A percentile compares a stretch with the other conserved stretches of the same genome.
Evolutionary conservation across 2,113 vertebrate species (phyloP).

Genomic region (Ranitomeya imitator): DNA sequence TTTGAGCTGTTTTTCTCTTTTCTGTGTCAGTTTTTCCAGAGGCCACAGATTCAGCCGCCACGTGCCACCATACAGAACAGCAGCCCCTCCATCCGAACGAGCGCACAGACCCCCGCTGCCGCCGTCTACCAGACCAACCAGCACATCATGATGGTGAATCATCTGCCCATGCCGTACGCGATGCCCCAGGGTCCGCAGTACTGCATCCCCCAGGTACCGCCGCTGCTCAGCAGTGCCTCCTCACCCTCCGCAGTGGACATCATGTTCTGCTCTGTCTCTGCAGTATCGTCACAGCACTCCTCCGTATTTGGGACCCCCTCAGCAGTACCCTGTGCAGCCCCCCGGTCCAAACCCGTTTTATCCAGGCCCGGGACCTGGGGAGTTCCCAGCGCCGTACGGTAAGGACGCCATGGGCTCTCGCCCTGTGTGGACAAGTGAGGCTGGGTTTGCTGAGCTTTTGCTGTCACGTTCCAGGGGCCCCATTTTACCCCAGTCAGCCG

Average conservation of each 20-base stretch:
- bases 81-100: constrained; percentile 87
- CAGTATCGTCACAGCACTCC: constrained; percentile 91
- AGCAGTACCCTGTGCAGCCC: constrained; percentile 93
- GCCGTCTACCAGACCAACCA: constrained; percentile 92
- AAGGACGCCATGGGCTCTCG: constrained; percentile 61
- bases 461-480: constrained; percentile 71
- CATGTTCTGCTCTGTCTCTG: constrained; percentile 3
- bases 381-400: constrained; percentile 92
- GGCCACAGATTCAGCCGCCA: constrained; percentile 91
- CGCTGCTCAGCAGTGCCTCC: neutral
- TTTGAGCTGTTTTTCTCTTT: neutral
- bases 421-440: neutral
- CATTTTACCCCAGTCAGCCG: constrained; percentile 90
- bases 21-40: constrained; percentile 88
- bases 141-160: constrained; percentile 95
- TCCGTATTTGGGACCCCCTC: constrained; percentile 88
- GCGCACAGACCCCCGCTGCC: constrained; percentile 86
- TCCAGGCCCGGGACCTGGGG: constrained; percentile 91
- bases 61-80: constrained; percentile 88
- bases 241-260: neutral
- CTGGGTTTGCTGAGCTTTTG: neutral
- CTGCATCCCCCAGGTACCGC: constrained; percentile 90
- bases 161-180: constrained; percentile 90
- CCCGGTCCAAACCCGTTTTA: constrained; percentile 92
- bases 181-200: constrained; percentile 94